phyloP scores from a whole-genome alignment of 1,140 invertebrate species.

The Camponotus pennsylvanicus region DNA sequence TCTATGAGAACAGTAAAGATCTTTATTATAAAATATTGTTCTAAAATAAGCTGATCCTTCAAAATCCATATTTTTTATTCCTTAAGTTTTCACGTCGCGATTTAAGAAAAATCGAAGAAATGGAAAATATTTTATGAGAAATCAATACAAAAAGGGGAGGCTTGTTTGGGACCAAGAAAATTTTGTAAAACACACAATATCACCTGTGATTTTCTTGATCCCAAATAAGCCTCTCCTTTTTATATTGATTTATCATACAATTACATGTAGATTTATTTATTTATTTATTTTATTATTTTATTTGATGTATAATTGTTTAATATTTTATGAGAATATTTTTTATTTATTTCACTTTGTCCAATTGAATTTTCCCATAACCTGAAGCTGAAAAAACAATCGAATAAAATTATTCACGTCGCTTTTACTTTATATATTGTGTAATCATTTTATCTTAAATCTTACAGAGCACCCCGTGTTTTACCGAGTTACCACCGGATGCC shows the following conservation, averaged over 20 bases:
- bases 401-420: background rate
- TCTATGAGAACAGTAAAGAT: constrained; percentile 47
- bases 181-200: too few species aligned
- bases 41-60: background rate
- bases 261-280: too few species aligned
- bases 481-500: constrained; percentile 88
- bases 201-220: too few species aligned
- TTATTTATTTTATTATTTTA: too few species aligned
- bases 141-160: too few species aligned
- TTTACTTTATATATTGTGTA: background rate
- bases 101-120: background rate
- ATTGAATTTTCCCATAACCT: background rate
- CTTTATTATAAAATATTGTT: background rate
- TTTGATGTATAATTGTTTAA: too few species aligned
- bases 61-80: background rate
- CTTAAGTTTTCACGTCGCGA: background rate
- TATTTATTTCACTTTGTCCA: background rate
- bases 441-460: background rate
- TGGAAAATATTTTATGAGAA: background rate
- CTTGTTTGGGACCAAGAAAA: too few species aligned
- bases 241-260: too few species aligned
- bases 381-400: background rate
- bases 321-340: background rate
- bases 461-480: constrained; percentile 64
- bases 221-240: too few species aligned